phyloP scores from a whole-genome alignment of 2,888 invertebrate species.

The Drosophila suboccidentalis region DNA sequence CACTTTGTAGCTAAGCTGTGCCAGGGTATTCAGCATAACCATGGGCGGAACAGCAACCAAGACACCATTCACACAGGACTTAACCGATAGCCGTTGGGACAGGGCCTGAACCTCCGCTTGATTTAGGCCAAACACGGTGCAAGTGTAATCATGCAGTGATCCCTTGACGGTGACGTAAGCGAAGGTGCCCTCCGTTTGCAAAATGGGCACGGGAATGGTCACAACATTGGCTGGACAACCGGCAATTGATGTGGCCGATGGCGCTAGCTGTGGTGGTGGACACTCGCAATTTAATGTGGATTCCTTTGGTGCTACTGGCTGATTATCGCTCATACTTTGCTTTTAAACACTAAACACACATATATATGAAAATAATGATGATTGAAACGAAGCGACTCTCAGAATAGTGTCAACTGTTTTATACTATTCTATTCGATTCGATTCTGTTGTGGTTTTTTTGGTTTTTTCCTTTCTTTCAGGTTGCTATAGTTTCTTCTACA shows the following conservation, averaged over 20 bases:
- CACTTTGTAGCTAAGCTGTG: slow-evolving; percentile 92
- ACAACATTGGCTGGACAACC: slow-evolving; percentile 81
- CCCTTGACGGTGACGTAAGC: slow-evolving; percentile 93
- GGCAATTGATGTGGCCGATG: slow-evolving; percentile 59
- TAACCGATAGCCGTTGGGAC: slow-evolving; percentile 89
- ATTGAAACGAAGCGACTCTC: slow-evolving; percentile 22
- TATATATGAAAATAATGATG: slow-evolving; percentile 15
- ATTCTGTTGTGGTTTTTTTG: slow-evolving; percentile 36
- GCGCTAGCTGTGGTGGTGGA: slow-evolving; percentile 35
- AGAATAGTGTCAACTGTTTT: slow-evolving; percentile 4
- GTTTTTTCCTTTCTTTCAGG: slow-evolving; percentile 37
- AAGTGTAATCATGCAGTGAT: slow-evolving; percentile 91
- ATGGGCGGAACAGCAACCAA: slow-evolving; percentile 90
- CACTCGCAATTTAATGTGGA: slow-evolving; percentile 57
- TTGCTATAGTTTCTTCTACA: slow-evolving; percentile 68
- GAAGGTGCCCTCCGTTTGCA: slow-evolving; percentile 87
- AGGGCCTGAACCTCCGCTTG: slow-evolving; percentile 90
- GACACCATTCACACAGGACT: slow-evolving; percentile 90
- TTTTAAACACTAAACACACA: slow-evolving; percentile 23
- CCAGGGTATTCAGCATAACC: slow-evolving; percentile 90
- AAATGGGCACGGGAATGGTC: slow-evolving; percentile 85
- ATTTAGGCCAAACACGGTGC: slow-evolving; percentile 91
- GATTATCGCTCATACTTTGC: slow-evolving; percentile 65
- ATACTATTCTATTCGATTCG: slow-evolving; percentile 1
- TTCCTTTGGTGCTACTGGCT: slow-evolving; percentile 57